Evolutionary conservation across 2,113 vertebrate species (phyloP).

Genomic region (Coracopsis vasa): DNA sequence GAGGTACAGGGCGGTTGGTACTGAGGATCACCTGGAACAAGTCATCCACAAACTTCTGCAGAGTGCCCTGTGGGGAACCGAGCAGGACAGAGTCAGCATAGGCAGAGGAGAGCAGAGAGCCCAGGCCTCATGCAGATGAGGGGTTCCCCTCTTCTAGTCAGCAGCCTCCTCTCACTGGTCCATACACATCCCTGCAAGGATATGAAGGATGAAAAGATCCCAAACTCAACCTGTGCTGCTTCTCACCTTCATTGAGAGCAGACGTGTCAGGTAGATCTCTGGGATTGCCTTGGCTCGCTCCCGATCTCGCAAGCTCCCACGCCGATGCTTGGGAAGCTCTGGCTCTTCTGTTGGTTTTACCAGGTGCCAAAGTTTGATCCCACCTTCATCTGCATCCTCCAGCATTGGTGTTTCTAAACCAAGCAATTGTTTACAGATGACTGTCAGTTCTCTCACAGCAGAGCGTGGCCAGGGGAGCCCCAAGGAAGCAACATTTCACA

Average conservation of each 20-base stretch:
- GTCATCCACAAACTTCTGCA: slow-evolving; percentile 98
- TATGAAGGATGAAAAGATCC: neutral
- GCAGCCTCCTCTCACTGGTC: neutral
- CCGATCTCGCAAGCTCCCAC: slow-evolving; percentile 91
- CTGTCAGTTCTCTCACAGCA: neutral
- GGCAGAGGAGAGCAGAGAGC: neutral
- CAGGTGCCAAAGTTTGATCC: slow-evolving; percentile 94
- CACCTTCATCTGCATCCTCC: slow-evolving; percentile 97
- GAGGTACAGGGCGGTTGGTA: slow-evolving; percentile 89
- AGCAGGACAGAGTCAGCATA: neutral
- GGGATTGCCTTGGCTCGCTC: slow-evolving; percentile 96
- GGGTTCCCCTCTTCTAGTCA: neutral
- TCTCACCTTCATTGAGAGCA: slow-evolving; percentile 96
- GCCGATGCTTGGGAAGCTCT: slow-evolving; percentile 90
- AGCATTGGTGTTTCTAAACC: slow-evolving; percentile 93
- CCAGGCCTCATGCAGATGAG: neutral
- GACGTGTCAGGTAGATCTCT: slow-evolving; percentile 97
- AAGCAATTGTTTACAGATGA: neutral
- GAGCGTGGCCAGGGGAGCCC: neutral
- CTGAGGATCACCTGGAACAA: slow-evolving; percentile 96
- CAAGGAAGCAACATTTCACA: neutral
- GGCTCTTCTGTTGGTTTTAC: slow-evolving; percentile 97
- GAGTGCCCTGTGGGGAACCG: slow-evolving; percentile 81
- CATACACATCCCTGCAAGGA: neutral
- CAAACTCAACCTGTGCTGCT: neutral